Conservation (phyloP, 2,113 vertebrate species). For the Corvus cornix region DNA sequence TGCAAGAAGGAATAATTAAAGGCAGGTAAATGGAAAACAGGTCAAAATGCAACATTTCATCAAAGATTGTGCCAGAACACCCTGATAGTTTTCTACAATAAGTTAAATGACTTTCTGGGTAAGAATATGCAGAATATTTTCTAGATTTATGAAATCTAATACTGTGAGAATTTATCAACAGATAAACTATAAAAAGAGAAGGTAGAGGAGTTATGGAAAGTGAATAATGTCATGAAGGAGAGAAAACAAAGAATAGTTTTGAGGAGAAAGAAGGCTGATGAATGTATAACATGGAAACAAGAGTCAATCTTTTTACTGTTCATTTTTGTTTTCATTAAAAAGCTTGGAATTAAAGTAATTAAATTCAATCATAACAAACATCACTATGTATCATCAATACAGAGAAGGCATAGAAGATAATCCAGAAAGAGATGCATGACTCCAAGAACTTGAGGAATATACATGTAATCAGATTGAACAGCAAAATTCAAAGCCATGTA, state of each 20-base stretch:
- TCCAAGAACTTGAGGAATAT: neutral
- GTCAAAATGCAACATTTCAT: neutral
- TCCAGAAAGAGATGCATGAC: neutral
- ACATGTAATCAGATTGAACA: neutral
- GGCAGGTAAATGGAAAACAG: neutral
- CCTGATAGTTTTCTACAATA: neutral
- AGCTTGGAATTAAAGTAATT: neutral
- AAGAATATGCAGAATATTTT: neutral
- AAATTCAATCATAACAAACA: neutral
- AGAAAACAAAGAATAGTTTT: neutral
- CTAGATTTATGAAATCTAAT: neutral
- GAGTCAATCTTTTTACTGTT: neutral
- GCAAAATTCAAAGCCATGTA: neutral
- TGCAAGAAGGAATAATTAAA: neutral
- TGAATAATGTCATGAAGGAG: neutral
- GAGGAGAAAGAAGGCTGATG: neutral
- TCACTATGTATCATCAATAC: neutral
- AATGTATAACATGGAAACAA: neutral
- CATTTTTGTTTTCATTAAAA: neutral
- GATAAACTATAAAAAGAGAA: neutral
- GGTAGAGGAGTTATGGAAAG: neutral
- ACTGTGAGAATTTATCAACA: neutral
- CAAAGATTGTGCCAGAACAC: neutral
- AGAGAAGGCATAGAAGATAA: neutral
- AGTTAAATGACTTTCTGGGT: neutral